phyloP scores from a whole-genome alignment of 2,113 vertebrate genomes.

The Stomatorhinus ivindoensis region DNA sequence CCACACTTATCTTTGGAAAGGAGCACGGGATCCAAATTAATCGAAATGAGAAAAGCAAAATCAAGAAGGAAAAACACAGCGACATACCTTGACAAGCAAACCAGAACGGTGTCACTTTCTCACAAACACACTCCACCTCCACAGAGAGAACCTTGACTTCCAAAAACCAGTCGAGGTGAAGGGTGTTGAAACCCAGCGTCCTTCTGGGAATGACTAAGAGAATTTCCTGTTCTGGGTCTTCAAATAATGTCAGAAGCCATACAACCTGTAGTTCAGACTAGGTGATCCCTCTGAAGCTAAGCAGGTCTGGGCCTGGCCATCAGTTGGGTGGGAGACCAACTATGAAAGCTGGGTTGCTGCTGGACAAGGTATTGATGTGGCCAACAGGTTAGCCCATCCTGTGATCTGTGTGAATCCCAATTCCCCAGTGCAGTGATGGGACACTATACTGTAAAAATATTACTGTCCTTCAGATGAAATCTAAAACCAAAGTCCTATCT shows the following conservation, averaged over 20 bases:
- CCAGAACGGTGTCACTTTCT: background rate
- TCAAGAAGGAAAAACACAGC: background rate
- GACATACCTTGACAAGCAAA: background rate
- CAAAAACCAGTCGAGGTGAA: background rate
- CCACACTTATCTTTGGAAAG: background rate
- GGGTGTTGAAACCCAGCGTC: background rate
- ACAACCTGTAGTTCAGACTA: no score
- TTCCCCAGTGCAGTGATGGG: no score
- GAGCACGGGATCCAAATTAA: background rate
- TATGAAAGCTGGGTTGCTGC: no score
- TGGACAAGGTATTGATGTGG: no score
- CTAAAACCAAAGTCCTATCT: no score
- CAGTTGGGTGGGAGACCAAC: no score
- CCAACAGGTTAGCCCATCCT: no score
- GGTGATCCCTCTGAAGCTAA: no score
- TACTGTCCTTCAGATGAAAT: no score
- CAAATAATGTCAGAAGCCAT: background rate
- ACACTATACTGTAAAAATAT: no score
- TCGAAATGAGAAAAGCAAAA: background rate
- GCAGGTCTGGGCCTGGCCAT: no score
- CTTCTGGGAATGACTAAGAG: background rate
- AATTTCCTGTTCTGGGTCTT: background rate
- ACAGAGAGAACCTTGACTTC: background rate
- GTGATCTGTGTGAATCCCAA: no score
- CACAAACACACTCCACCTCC: background rate